phyloP scores from a whole-genome alignment of 2,888 invertebrate species.

The Drosophila setosimentum region DNA sequence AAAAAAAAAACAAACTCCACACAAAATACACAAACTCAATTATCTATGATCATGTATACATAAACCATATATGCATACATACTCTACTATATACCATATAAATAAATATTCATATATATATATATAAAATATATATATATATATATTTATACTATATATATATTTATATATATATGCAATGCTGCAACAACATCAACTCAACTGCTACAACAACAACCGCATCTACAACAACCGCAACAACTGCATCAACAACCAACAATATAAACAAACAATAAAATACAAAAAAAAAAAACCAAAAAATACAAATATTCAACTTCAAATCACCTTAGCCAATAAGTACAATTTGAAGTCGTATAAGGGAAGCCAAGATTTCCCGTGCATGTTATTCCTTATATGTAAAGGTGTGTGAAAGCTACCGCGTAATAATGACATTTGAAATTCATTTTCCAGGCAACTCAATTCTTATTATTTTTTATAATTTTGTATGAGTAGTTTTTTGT shows the following conservation, averaged over 20 bases:
- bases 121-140: background rate
- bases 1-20: slow-evolving; percentile 20
- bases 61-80: slow-evolving; percentile 37
- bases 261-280: slow-evolving; percentile 16
- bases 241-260: slow-evolving; percentile 26
- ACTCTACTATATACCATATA: slow-evolving; percentile 3
- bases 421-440: slow-evolving; percentile 50
- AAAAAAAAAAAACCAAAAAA: slow-evolving; percentile 31
- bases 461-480: slow-evolving; percentile 23
- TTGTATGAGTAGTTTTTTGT: slow-evolving; percentile 43
- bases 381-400: slow-evolving; percentile 85
- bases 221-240: slow-evolving; percentile 38
- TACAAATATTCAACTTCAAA: slow-evolving; percentile 8
- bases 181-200: slow-evolving; percentile 39
- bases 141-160: slow-evolving; percentile 10
- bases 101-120: slow-evolving; percentile 17
- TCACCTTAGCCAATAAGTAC: slow-evolving; percentile 58
- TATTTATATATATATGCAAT: slow-evolving; percentile 17
- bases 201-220: slow-evolving; percentile 40
- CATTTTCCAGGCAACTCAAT: slow-evolving; percentile 46
- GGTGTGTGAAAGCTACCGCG: slow-evolving; percentile 83
- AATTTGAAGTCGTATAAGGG: slow-evolving; percentile 64
- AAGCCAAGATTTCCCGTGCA: slow-evolving; percentile 84
- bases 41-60: slow-evolving; percentile 40
- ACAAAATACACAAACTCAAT: slow-evolving; percentile 26